Evolutionary conservation across 2,797 vertebrate genomes (phyloP).

Genomic region (Poeciliopsis presidionis): DNA sequence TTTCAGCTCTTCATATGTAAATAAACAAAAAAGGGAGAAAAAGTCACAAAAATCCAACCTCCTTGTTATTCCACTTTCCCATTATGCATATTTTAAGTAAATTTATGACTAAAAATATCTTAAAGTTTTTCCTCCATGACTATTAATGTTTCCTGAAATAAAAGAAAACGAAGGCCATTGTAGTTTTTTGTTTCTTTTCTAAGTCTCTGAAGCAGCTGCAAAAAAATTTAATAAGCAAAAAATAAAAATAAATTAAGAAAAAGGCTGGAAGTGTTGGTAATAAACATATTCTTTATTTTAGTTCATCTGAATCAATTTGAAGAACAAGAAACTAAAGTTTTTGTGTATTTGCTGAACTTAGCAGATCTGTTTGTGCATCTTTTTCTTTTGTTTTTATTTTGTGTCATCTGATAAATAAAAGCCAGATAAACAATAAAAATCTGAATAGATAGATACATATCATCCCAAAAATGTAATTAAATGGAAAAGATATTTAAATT

Average conservation of each 20-base stretch:
- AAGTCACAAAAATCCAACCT: background rate
- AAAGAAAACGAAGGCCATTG: background rate
- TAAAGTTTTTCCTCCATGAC: background rate
- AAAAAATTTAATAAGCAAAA: background rate
- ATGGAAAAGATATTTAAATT: background rate
- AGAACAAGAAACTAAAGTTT: background rate
- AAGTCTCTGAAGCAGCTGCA: background rate
- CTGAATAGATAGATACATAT: background rate
- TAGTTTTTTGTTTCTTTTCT: background rate
- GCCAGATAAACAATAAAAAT: background rate
- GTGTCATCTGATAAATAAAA: background rate
- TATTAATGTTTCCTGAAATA: background rate
- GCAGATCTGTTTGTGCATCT: background rate
- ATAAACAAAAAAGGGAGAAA: background rate
- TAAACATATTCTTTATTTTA: background rate
- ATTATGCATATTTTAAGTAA: background rate
- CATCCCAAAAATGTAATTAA: background rate
- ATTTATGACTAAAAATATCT: background rate
- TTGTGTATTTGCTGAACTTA: background rate
- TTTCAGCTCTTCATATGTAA: background rate
- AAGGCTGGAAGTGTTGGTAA: background rate
- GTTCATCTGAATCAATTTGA: background rate
- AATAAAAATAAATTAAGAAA: background rate
- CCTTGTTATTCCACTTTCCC: background rate
- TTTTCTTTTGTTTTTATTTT: background rate